A percentile compares a stretch with the other conserved stretches of the same genome.
Conservation (phyloP, 2,888 invertebrate genomes). For the Rhyacophila evoluta region DNA sequence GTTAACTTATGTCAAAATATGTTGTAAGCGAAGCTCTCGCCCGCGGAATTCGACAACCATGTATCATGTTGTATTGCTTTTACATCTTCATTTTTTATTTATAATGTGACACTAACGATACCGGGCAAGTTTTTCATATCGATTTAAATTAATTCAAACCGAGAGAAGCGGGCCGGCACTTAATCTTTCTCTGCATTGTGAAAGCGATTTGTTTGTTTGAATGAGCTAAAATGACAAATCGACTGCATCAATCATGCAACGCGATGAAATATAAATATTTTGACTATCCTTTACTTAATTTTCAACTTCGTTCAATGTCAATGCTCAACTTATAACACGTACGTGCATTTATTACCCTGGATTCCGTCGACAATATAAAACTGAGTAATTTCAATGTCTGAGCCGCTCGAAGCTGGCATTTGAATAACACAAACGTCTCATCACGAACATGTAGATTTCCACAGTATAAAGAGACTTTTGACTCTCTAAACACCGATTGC, state of each 20-base stretch:
- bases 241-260: neutral
- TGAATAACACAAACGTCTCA: no score
- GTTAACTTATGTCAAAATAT: constrained; percentile 13
- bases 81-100: constrained; percentile 15
- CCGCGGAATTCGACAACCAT: neutral
- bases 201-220: neutral
- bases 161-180: neutral
- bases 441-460: no score
- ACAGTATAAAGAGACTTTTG: no score
- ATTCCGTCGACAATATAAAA: no score
- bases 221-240: neutral
- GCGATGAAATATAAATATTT: neutral
- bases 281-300: neutral
- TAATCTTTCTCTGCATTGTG: neutral
- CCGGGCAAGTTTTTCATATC: constrained; percentile 22
- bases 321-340: no score
- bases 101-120: constrained; percentile 14
- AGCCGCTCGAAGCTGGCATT: no score
- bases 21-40: constrained; percentile 8
- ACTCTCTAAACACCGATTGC: no score
- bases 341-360: no score
- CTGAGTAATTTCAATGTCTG: no score
- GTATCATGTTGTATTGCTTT: constrained; percentile 20
- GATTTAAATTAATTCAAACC: constrained; percentile 16
- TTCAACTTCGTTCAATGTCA: neutral